phyloP scores from a whole-genome alignment of 2,113 vertebrate species.

The Notothenia rossii region DNA sequence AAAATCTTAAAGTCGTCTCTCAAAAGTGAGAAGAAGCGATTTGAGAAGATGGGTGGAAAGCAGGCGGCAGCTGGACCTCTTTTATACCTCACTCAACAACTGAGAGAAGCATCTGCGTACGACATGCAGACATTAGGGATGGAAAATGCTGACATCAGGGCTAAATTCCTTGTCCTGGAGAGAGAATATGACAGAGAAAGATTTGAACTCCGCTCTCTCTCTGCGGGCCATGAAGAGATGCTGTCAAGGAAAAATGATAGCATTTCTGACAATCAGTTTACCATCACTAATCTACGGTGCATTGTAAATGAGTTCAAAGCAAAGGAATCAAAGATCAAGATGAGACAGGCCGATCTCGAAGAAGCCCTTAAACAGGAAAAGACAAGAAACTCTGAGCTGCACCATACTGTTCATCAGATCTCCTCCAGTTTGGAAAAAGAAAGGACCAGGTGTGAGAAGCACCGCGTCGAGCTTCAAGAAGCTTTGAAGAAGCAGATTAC shows the following conservation, averaged over 20 bases:
- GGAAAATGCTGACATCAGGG: background rate
- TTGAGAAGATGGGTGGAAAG: no score
- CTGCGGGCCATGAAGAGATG: background rate
- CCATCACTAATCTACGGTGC: background rate
- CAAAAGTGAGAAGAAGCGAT: no score
- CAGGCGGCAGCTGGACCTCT: no score
- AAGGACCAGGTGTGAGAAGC: background rate
- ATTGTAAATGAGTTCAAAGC: background rate
- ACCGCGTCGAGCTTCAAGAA: background rate
- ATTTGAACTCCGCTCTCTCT: no score
- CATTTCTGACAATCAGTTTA: background rate
- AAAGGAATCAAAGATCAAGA: background rate
- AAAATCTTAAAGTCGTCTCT: background rate
- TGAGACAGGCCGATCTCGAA: background rate
- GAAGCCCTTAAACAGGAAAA: conserved; percentile 42
- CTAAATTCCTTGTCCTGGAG: background rate
- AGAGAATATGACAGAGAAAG: background rate
- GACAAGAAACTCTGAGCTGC: background rate
- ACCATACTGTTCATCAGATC: background rate
- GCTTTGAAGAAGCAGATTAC: background rate
- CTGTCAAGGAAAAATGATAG: background rate
- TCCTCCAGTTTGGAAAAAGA: background rate
- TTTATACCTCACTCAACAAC: no score
- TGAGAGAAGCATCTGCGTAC: no score
- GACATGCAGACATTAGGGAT: no score